Conservation (phyloP, 2,113 vertebrate species). For the Ptyas mucosa region DNA sequence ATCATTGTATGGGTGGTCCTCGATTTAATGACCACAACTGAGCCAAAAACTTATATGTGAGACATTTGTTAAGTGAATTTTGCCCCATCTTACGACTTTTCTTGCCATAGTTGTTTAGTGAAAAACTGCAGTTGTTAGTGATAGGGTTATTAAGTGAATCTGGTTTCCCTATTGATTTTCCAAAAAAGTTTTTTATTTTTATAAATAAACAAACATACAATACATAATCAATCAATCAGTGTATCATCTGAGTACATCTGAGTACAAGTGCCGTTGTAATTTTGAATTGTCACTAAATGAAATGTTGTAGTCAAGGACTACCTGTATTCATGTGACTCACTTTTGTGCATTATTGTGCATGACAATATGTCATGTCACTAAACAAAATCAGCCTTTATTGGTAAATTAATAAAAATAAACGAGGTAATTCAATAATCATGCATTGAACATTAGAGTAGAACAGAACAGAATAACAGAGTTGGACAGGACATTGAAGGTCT, state of each 20-base stretch:
- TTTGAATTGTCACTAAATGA: not conserved
- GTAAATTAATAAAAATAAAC: not conserved
- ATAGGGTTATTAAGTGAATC: not conserved
- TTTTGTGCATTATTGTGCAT: not conserved
- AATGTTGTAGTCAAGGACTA: not conserved
- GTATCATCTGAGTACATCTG: too few species aligned
- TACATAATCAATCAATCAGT: too few species aligned
- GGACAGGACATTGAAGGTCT: too few species aligned
- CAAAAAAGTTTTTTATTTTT: too few species aligned
- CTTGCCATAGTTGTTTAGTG: not conserved
- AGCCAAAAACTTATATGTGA: not conserved
- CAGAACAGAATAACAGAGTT: too few species aligned
- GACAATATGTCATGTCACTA: not conserved
- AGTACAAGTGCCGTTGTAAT: not conserved
- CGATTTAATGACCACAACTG: not conserved
- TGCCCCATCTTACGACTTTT: not conserved
- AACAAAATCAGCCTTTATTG: not conserved
- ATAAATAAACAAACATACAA: too few species aligned
- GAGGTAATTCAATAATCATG: not conserved
- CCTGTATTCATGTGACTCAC: not conserved
- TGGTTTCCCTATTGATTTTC: not conserved
- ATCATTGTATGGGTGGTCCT: not conserved
- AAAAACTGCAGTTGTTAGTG: not conserved
- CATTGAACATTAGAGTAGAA: not conserved
- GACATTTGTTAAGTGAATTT: not conserved